Base-by-base conservation (phyloP, 1,140 invertebrate species). In the Mamestra configurata region DNA sequence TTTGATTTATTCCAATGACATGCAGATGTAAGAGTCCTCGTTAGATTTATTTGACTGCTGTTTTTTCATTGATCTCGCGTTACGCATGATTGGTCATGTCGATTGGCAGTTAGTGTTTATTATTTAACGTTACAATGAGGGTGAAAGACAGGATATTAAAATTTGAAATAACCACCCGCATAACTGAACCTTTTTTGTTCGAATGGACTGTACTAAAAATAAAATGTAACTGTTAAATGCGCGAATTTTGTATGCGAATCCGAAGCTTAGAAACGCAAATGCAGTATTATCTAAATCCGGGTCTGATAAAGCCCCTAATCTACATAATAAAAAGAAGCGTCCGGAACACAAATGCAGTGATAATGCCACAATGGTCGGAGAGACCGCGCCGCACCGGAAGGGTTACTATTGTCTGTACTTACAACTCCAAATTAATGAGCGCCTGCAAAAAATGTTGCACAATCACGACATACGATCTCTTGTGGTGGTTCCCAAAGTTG, bases 1-100 rank as follows among this genome's bases (percentile, higher is more conserved):
- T 95, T 93, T 95, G 93, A 95, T 95, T 95, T 95, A 95, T 95
- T 91, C 92, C 87, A 90, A 81, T 91, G 93, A 93, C 92, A 95
- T 95, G 93, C 93, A 95, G 92, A 95, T 94, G 93, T 89, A 88
- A 91, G 89, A 86, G 90, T 89, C 77, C 91, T 93, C 89, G 93
- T 95, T 95, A 94, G 90, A 93, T 93, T 93, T 94, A 93, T 94
- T 92, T 91, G 92, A 92, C 92, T 95, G 91, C 85, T 92, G 93
- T 92, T 93, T 93, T 90, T 86, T 82, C 85, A 90, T 93, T 92
- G 90, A 92, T 90, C 82, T 82, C 87, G 80, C 86, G 87, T 93
- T 90, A 89, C 90, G 92, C 90, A 89, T 93, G 89, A 95, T 95
- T 87, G 92, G 91, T 93, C 88, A 91, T 92, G 92, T 93, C 92